These are phyloP conservation scores for Cerceris rybyensis DNA, from an alignment of 2,888 invertebrate genomes.

Conservation along the genomic window DNA sequence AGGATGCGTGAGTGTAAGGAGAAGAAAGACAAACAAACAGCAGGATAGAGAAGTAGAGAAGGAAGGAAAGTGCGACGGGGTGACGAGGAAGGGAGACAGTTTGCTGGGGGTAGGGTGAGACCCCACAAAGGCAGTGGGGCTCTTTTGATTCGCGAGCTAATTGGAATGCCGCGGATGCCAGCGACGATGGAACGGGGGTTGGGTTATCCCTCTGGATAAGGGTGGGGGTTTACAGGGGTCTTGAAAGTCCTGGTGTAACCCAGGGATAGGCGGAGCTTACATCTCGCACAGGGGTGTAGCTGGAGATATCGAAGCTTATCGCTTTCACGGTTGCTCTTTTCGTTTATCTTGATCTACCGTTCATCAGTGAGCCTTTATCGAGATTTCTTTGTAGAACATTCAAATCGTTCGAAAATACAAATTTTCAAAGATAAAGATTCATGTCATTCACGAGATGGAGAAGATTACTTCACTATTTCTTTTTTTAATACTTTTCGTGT, in stretches of 20 bases:
- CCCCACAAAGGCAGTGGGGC: slow-evolving; percentile 81
- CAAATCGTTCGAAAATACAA: neutral
- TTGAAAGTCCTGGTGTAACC: slow-evolving; percentile 71
- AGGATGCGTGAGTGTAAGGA: slow-evolving; percentile 8
- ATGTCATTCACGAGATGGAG: no score
- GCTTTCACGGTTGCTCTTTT: slow-evolving; percentile 52
- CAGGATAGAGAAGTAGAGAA: slow-evolving; percentile 25
- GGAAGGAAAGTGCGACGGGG: slow-evolving; percentile 24
- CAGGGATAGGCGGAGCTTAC: slow-evolving; percentile 78
- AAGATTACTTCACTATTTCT: no score
- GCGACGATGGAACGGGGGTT: slow-evolving; percentile 77
- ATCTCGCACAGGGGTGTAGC: slow-evolving; percentile 71
- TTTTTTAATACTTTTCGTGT: no score
- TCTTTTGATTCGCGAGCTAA: slow-evolving; percentile 82
- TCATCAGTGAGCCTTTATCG: slow-evolving; percentile 6
- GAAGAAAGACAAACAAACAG: slow-evolving; percentile 38
- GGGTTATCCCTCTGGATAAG: slow-evolving; percentile 59
- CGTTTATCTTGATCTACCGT: slow-evolving; percentile 42
- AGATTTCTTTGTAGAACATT: slow-evolving; percentile 35
- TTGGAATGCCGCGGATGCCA: slow-evolving; percentile 81
- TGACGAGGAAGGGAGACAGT: slow-evolving; percentile 59
- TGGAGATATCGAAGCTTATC: slow-evolving; percentile 73
- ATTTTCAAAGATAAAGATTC: neutral
- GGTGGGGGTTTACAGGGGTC: slow-evolving; percentile 60
- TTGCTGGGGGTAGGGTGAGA: slow-evolving; percentile 71